A percentile compares a stretch with the other conserved stretches of the same genome.
These are phyloP conservation scores for Platycercus adscitus DNA, from an alignment of 2,113 vertebrate species.

Conservation along the genomic window DNA sequence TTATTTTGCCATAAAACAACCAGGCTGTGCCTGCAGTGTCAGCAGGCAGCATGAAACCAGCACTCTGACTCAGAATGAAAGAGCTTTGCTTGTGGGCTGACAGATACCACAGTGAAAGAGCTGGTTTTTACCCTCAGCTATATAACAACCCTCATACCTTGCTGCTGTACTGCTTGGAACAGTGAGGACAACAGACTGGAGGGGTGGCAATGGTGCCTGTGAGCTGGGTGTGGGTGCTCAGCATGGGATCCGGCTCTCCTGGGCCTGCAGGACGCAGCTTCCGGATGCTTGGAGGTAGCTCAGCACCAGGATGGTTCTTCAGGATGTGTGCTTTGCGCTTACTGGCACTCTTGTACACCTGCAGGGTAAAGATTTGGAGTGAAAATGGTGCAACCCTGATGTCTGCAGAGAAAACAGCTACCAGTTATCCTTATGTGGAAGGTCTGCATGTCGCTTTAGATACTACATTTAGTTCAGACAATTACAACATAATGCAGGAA, in stretches of 20 bases:
- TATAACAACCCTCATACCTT: constrained; percentile 77
- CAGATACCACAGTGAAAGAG: not conserved
- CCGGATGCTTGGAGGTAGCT: constrained; percentile 95
- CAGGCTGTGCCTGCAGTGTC: not conserved
- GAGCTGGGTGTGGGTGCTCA: constrained; percentile 97
- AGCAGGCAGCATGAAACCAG: not conserved
- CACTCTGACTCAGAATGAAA: not conserved
- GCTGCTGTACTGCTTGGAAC: constrained; percentile 98
- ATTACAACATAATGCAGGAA: not conserved
- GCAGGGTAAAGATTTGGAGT: not conserved
- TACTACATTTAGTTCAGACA: not conserved
- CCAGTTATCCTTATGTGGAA: not conserved
- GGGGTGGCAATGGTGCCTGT: constrained; percentile 95
- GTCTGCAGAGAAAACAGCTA: not conserved
- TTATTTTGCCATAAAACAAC: not conserved
- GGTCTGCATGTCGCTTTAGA: not conserved
- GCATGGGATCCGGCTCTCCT: constrained; percentile 95
- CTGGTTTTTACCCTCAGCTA: not conserved
- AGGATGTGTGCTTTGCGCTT: constrained; percentile 98
- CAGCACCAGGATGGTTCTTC: constrained; percentile 97
- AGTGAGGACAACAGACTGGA: constrained; percentile 96
- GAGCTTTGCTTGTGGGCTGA: not conserved
- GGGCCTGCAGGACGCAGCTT: constrained; percentile 93
- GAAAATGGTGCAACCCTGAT: not conserved
- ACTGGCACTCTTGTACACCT: constrained; percentile 99